Conservation (phyloP, 2,797 vertebrate genomes). For the Phoxinus dragarum region DNA sequence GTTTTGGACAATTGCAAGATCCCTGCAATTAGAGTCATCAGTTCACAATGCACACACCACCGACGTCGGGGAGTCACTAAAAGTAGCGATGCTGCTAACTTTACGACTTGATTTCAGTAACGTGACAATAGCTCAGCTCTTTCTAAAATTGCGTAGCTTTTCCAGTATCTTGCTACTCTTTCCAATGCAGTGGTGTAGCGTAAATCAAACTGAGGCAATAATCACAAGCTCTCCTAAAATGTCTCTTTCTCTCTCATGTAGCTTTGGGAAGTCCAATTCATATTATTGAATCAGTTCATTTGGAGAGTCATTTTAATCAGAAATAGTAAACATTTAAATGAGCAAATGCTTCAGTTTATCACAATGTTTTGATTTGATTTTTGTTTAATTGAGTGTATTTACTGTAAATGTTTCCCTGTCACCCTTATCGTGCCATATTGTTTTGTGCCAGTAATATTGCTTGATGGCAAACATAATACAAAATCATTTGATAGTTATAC, state of each 20-base stretch:
- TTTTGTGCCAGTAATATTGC: not conserved
- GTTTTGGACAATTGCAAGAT: slow-evolving; percentile 52
- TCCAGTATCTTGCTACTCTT: not conserved
- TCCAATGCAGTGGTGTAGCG: slow-evolving; percentile 4
- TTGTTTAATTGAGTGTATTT: not conserved
- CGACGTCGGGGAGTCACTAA: not conserved
- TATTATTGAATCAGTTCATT: not conserved
- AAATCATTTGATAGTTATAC: not conserved
- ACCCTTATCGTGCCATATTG: not conserved
- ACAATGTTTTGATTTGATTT: not conserved
- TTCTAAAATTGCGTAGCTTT: not conserved
- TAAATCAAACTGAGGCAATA: slow-evolving; percentile 4
- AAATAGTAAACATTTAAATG: not conserved
- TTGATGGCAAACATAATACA: not conserved
- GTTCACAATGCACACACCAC: slow-evolving; percentile 21
- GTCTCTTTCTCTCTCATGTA: not conserved
- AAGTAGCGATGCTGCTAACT: slow-evolving; percentile 14
- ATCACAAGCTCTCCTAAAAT: not conserved
- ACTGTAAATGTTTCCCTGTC: not conserved
- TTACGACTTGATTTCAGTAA: not conserved
- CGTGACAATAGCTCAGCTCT: not conserved
- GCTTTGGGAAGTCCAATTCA: not conserved
- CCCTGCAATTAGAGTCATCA: slow-evolving; percentile 42
- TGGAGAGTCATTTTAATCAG: not conserved
- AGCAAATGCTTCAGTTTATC: not conserved